These are phyloP conservation scores for Antennarius maculatus DNA, from an alignment of 2,797 vertebrate genomes.

Conservation along the genomic window DNA sequence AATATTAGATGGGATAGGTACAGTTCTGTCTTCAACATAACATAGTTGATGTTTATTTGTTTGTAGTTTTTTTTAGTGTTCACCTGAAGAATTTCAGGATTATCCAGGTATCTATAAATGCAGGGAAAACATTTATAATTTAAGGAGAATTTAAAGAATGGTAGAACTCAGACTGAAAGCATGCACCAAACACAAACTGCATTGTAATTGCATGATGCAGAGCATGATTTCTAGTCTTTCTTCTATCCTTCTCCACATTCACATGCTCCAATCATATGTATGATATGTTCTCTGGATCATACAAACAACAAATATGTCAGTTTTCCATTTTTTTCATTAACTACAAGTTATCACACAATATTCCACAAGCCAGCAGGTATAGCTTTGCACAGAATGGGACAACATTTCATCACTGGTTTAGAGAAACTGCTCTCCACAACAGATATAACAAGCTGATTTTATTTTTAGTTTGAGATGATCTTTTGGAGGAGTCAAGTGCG, in stretches of 20 bases:
- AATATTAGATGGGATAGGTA: too few species aligned
- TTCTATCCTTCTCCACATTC: background rate
- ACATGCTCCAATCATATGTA: background rate
- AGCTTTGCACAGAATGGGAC: background rate
- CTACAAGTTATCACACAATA: background rate
- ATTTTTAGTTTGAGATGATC: too few species aligned
- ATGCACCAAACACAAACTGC: background rate
- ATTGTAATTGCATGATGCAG: background rate
- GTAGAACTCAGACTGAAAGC: background rate
- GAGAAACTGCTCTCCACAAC: too few species aligned
- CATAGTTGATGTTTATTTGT: too few species aligned
- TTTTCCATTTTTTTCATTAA: conserved; percentile 2
- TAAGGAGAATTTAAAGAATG: background rate
- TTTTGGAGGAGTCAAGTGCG: too few species aligned
- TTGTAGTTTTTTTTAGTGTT: too few species aligned
- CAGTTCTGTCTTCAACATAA: too few species aligned
- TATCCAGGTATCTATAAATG: too few species aligned
- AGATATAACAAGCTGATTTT: too few species aligned
- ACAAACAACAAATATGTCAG: background rate
- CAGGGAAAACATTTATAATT: too few species aligned
- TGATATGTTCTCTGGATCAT: background rate
- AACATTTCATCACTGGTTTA: too few species aligned
- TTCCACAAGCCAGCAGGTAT: background rate
- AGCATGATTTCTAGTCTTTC: background rate
- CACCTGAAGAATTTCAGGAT: too few species aligned